Evolutionary conservation across 2,888 invertebrate genomes (phyloP), one percentile per base, ranked within the genome.

Genomic region (Sicus ferrugineus): DNA sequence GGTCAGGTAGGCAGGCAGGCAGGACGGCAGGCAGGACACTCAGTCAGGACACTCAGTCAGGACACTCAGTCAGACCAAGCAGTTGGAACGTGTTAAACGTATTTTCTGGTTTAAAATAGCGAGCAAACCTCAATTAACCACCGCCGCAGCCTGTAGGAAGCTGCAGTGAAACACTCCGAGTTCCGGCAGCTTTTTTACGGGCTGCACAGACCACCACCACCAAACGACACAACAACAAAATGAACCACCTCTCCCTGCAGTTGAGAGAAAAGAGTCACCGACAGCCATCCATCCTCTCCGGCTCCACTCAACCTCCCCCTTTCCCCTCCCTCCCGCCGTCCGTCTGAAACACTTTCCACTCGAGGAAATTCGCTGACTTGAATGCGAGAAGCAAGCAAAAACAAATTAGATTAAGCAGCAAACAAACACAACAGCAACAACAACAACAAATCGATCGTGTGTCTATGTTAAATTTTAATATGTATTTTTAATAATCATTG

Each of bases 391-490:
- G 34, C 65, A 65, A 61, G 11, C 42, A 1, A 42, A 14, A 42
- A 42, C 21, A 38, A 61, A 54, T 28, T 65, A 65, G 34, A 26
- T 16, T 54, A 38, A 65, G 54, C 14, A 54, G 52, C 31, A 50
- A n/a, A 62, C 46, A 42, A 42, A 9, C 16, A 42, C 14, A 42
- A n/a, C 9, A 3, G 0, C 9, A 42, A 42, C 50, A 50, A 50
- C n/a, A 63, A 52, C n/a, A 68, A 52, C 34, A 4, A 54, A 62
- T 52, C 46, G 38, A 58, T 62, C 26, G 19, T 62, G 46, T 68
- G 61, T 68, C 62, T 63, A 42, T 63, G 62, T 68, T 63, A 56
- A 31, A 63, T 56, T 56, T 56, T 63, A 68, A 23, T 54, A 68
- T 52, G 52, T 68, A 62, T 56, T 68, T 63, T 63, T 68, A 61